These are phyloP conservation scores for Nannobrachium achirus DNA, from an alignment of 2,113 vertebrate species.

Conservation along the genomic window DNA sequence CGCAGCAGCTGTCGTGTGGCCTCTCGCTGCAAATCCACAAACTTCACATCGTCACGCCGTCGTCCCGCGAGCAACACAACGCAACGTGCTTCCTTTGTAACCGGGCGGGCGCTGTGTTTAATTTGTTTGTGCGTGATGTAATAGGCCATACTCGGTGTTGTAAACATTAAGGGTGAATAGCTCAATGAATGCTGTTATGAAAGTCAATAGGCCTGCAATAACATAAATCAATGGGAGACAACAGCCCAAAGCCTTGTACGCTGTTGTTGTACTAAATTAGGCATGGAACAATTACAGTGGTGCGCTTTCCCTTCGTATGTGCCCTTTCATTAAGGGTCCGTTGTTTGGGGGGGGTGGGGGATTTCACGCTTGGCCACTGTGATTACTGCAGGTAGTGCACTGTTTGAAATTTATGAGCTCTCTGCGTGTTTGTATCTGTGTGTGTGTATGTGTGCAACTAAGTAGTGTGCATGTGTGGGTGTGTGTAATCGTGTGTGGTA, in stretches of 20 bases:
- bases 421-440: conserved; percentile 28
- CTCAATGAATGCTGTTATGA: conserved; percentile 63
- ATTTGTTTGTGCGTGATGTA: conserved; percentile 67
- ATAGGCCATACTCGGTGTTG: conserved; percentile 47
- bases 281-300: conserved; percentile 70
- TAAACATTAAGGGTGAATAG: conserved; percentile 67
- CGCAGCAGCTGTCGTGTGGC: conserved; percentile 18
- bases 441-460: background rate
- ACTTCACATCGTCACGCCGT: conserved; percentile 20
- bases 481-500: conserved; percentile 2
- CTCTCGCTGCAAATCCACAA: conserved; percentile 24
- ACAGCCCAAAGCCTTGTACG: conserved; percentile 68
- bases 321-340: conserved; percentile 71
- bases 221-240: conserved; percentile 72
- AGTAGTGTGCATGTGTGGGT: background rate
- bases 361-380: conserved; percentile 54
- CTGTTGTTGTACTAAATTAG: conserved; percentile 77
- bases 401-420: conserved; percentile 63
- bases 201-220: conserved; percentile 71
- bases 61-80: no score
- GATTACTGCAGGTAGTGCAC: conserved; percentile 51
- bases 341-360: conserved; percentile 42
- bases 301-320: conserved; percentile 46
- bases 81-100: conserved; percentile 25
- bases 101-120: conserved; percentile 50